Base-by-base conservation (phyloP, 2,888 invertebrate genomes). In the Cylloceria caligata region DNA sequence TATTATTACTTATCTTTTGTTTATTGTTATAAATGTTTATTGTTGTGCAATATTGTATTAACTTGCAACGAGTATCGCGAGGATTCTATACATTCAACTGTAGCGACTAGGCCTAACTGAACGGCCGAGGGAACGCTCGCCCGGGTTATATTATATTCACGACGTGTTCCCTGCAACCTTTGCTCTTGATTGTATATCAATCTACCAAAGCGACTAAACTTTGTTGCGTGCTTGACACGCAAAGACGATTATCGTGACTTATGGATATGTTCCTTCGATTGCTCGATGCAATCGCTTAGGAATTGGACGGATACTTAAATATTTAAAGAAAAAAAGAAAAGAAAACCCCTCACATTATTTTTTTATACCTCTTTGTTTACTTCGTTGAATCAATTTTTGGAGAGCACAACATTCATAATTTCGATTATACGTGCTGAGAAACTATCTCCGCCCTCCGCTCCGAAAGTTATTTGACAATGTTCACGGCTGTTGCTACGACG, bases 1-100 rank as follows among this genome's bases (percentile, higher is more conserved):
- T 86, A 74, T 80, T 68, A 75, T 68, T 34, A 69, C 34, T 69
- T 62, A n/a, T 16, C 2, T 57, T 65, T 55, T 19, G 49, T 55
- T 55, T 62, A 36, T 30, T 72, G 62, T 82, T 64, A 75, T 21
- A 30, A 79, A 79, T 76, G 67, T 80, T 65, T 68, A 80, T 84
- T 73, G 69, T 83, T 85, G 86, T 85, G 84, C 83, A 86, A 86
- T 81, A 77, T 65, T 71, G 79, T 39, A 84, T 72, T 30, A 45
- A 69, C 39, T 57, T 36, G 36, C 57, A 34, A 67, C 24, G 27
- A 62, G 16, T 47, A 9, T 74, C 52, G 49, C 16, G 7, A 55
- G 21, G 24, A 13, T 34, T 62, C 62, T 57, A 52, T 42, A 62
- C 69, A 21, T 57, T 49, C n/a, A 47, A 69, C 27, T 24, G n/a